Evolutionary conservation across 2,797 vertebrate species (phyloP).

Genomic region (Apogon hyalosoma): DNA sequence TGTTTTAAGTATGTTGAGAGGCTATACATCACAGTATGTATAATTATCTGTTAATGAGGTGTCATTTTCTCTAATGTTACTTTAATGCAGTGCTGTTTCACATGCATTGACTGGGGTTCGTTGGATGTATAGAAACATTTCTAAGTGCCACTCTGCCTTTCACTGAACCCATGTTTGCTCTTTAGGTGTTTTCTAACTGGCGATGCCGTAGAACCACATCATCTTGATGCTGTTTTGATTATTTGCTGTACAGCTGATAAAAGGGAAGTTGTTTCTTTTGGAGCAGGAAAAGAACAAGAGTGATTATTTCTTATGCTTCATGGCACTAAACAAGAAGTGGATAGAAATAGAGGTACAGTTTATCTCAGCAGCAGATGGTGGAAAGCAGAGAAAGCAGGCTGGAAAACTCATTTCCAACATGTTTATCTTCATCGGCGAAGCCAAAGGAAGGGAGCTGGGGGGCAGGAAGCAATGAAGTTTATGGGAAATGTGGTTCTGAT

Average conservation of each 20-base stretch:
- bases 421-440: slow-evolving; percentile 50
- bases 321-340: slow-evolving; percentile 8
- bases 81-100: too few species aligned
- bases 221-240: not conserved
- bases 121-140: too few species aligned
- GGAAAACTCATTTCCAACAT: slow-evolving; percentile 57
- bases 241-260: not conserved
- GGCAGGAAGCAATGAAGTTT: slow-evolving; percentile 70
- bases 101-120: too few species aligned
- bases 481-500: slow-evolving; percentile 72
- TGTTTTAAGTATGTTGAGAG: too few species aligned
- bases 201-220: too few species aligned
- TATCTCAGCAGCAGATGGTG: slow-evolving; percentile 26
- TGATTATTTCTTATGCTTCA: slow-evolving; percentile 27
- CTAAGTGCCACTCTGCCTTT: too few species aligned
- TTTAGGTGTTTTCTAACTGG: too few species aligned
- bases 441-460: slow-evolving; percentile 42
- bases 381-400: slow-evolving; percentile 24
- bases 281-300: not conserved
- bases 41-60: too few species aligned
- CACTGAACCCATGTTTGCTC: too few species aligned
- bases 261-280: slow-evolving; percentile 4
- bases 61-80: too few species aligned
- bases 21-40: too few species aligned
- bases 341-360: slow-evolving; percentile 4